Conservation (phyloP, 2,888 invertebrate genomes). For the Dryobota labecula region DNA sequence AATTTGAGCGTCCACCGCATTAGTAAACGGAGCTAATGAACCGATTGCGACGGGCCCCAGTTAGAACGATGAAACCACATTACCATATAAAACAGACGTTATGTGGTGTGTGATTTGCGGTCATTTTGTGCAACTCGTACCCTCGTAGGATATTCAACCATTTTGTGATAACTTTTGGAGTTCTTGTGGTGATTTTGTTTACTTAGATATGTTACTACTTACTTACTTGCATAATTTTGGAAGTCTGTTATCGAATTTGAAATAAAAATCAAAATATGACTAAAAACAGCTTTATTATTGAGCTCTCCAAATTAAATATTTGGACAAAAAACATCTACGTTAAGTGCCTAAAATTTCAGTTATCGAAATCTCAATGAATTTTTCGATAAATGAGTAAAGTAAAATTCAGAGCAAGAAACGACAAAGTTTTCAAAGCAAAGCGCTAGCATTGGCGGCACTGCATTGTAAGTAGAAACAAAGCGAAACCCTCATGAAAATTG, state of each 20-base stretch:
- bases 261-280: background rate
- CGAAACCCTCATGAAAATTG: background rate
- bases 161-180: background rate
- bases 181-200: background rate
- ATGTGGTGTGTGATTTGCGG: constrained; percentile 55
- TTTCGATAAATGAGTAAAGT: background rate
- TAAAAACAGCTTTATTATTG: background rate
- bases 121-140: constrained; percentile 11
- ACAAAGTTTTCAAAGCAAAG: constrained; percentile 18
- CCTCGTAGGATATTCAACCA: constrained; percentile 5
- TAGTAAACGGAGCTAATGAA: constrained; percentile 36
- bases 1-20: constrained; percentile 11
- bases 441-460: background rate
- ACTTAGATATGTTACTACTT: background rate
- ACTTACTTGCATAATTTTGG: background rate
- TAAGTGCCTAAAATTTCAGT: background rate
- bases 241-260: background rate
- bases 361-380: background rate
- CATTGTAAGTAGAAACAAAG: background rate
- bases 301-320: background rate
- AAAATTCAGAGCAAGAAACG: constrained; percentile 1
- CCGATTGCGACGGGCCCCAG: constrained; percentile 15
- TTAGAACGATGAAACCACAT: constrained; percentile 40
- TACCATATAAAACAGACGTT: constrained; percentile 47
- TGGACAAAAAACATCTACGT: no score